Evolutionary conservation across 2,888 invertebrate species (phyloP).

Genomic region (Pogonocherus hispidulus): DNA sequence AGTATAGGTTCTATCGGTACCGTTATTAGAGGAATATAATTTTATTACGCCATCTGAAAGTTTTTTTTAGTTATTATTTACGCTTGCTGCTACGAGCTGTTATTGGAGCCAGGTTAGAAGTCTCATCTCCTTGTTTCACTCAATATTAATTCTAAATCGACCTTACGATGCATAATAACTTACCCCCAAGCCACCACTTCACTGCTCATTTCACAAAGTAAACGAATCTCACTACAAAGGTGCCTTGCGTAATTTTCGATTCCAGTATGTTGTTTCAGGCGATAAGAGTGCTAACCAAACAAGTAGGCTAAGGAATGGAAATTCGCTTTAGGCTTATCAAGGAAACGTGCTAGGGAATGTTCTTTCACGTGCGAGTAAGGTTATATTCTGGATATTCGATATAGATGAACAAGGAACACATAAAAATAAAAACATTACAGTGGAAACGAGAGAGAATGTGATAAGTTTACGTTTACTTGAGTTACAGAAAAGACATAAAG

Average conservation of each 20-base stretch:
- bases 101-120: background rate
- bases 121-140: background rate
- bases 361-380: too few relatives aligned
- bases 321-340: background rate
- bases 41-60: too few relatives aligned
- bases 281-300: conserved; percentile 10
- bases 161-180: background rate
- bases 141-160: background rate
- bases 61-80: too few relatives aligned
- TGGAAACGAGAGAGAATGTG: background rate
- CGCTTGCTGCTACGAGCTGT: too few relatives aligned
- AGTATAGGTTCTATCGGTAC: too few relatives aligned
- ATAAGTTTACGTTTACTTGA: background rate
- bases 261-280: background rate
- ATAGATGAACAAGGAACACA: background rate
- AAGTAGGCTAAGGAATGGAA: conserved; percentile 5
- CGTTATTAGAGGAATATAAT: too few relatives aligned
- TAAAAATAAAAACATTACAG: background rate
- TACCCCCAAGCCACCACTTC: background rate
- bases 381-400: background rate
- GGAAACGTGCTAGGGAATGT: background rate
- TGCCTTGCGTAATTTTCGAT: conserved; percentile 18
- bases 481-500: too few relatives aligned
- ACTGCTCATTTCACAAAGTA: background rate
- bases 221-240: background rate